Conservation (phyloP, 2,888 invertebrate species). For the Clunio marinus region DNA sequence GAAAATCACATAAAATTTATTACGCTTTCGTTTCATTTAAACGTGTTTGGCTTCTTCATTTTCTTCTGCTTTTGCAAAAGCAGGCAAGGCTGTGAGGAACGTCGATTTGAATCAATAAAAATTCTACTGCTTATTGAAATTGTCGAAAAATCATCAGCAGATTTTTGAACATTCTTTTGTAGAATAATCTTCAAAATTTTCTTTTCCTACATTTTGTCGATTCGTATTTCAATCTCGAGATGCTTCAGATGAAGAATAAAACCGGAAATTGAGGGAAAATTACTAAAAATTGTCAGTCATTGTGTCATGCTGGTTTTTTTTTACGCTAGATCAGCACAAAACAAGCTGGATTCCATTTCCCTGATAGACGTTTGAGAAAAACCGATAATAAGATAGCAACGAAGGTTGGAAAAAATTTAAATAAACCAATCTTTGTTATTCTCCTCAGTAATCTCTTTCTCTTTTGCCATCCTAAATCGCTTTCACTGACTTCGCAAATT, state of each 20-base stretch:
- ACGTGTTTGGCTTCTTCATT: no score
- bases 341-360: not conserved
- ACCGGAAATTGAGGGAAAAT: slow-evolving; percentile 31
- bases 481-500: not conserved
- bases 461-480: not conserved
- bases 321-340: slow-evolving; percentile 25
- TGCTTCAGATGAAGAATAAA: not conserved
- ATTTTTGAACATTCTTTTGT: no score
- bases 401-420: slow-evolving; percentile 11
- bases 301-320: not conserved
- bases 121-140: no score
- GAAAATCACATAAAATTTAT: no score
- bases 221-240: not conserved
- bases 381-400: not conserved
- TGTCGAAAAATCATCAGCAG: no score
- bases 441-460: not conserved
- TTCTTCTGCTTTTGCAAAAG: no score
- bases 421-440: not conserved
- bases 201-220: not conserved
- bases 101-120: no score
- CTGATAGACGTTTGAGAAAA: not conserved
- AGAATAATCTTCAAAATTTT: not conserved
- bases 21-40: no score
- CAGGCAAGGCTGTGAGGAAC: no score
- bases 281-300: slow-evolving; percentile 31